phyloP scores from a whole-genome alignment of 2,113 vertebrate genomes.

The Geococcyx californianus region DNA sequence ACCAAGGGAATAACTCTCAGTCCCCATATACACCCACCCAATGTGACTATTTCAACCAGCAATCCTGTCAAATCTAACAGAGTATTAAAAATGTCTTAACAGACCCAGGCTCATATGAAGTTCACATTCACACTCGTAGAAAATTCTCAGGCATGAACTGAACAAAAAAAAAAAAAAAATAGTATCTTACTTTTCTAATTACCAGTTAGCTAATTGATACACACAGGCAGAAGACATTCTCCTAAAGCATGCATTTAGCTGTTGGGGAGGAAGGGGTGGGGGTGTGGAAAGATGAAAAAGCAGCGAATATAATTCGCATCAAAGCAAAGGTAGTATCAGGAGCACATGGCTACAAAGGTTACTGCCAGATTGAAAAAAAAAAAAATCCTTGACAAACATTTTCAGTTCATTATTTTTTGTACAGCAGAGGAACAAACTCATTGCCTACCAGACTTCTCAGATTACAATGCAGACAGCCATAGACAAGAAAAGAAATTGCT shows the following conservation, averaged over 20 bases:
- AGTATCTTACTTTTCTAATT: background rate
- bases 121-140: background rate
- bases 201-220: background rate
- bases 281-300: background rate
- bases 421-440: background rate
- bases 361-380: background rate
- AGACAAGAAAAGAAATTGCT: background rate
- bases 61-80: background rate
- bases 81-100: background rate
- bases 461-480: background rate
- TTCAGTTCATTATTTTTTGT: background rate
- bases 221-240: background rate
- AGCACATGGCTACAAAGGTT: background rate
- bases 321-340: background rate
- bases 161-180: background rate
- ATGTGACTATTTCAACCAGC: background rate
- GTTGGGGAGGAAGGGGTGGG: background rate
- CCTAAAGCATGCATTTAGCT: background rate
- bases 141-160: background rate
- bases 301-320: background rate
- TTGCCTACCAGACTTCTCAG: background rate
- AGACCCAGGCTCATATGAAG: background rate
- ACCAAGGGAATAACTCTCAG: background rate
- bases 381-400: background rate
- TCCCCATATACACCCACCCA: background rate